Evolutionary conservation across 2,888 invertebrate genomes (phyloP), one percentile per base, ranked within the genome.

Genomic region (Hypselothyrea guttata): DNA sequence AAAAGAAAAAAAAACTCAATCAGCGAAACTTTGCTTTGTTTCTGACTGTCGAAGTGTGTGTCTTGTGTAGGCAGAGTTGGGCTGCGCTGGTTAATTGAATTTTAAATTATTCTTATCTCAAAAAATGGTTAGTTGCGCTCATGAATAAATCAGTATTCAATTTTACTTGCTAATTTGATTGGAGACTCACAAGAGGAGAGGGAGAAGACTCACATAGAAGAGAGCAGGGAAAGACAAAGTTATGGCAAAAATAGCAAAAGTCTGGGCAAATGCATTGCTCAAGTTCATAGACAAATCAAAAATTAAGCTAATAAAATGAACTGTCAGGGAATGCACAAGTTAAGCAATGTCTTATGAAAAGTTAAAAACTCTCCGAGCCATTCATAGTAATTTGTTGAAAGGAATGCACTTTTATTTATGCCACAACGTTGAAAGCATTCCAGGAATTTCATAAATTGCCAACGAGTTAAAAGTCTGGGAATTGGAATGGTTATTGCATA

Each of bases 121-220:
- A 71, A 70, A 65, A 71, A 70, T 71, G 66, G 69, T 75, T 70
- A 76, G 65, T 64, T 66, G 49, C 35, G 22, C 77, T 75, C 71
- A 82, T 82, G 81, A 75, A 82, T 82, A 84, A 82, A 68, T 75
- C 81, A 82, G 75, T 53, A 77, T 81, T 77, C 81, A 81, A 82
- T 82, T 84, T 84, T 44, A 81, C 64, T 75, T 75, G 78, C 69
- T 84, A 84, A 82, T 82, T 84, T 84, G 77, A 84, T 77, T 84
- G 60, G 70, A 69, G 70, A 69, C 60, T 58, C 40, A 33, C 38
- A 47, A 34, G 42, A 30, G 1, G 8, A 12, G 1, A 7, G 7
- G 3, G 7, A 12, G n/a, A 11, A 0, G 34, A 7, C n/a, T n/a
- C n/a, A n/a, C n/a, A n/a, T n/a, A 16, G 7, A 45, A 33, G 8